A percentile compares a stretch with the other conserved stretches of the same genome.
Evolutionary conservation across 2,888 invertebrate genomes (phyloP).

Genomic region (Dolichomitus sp.): DNA sequence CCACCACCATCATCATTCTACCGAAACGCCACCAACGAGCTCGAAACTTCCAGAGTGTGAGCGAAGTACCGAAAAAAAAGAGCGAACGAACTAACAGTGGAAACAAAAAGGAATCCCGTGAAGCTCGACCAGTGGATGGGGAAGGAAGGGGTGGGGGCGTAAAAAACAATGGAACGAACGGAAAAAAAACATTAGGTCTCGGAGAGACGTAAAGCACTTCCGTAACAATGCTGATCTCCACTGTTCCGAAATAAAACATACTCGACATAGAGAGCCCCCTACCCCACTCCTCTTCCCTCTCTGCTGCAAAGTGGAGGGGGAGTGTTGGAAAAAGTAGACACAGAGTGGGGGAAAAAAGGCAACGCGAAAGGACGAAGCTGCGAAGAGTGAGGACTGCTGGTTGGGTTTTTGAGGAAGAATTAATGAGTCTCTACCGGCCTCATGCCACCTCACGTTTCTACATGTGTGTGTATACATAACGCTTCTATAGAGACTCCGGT

Average conservation of each 20-base stretch:
- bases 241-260: constrained; percentile 78
- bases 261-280: constrained; percentile 65
- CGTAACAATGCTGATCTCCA: constrained; percentile 82
- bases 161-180: constrained; percentile 58
- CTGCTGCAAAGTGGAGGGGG: constrained; percentile 33
- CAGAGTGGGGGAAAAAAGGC: constrained; percentile 61
- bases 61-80: constrained; percentile 46
- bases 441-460: constrained; percentile 59
- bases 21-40: constrained; percentile 18
- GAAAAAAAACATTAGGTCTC: constrained; percentile 63
- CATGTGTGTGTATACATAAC: constrained; percentile 52
- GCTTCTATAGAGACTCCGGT: constrained; percentile 29
- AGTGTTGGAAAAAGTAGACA: constrained; percentile 44
- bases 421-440: constrained; percentile 77
- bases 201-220: constrained; percentile 80
- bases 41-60: constrained; percentile 46
- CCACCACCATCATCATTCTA: constrained; percentile 53
- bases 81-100: constrained; percentile 43
- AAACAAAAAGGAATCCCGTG: constrained; percentile 52
- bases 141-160: neutral
- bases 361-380: constrained; percentile 66
- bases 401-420: constrained; percentile 75
- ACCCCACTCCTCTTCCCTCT: neutral
- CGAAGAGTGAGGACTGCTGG: constrained; percentile 17
- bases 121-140: constrained; percentile 31